Conservation (phyloP, 2,888 invertebrate species). For the Druceiella hillmani region DNA sequence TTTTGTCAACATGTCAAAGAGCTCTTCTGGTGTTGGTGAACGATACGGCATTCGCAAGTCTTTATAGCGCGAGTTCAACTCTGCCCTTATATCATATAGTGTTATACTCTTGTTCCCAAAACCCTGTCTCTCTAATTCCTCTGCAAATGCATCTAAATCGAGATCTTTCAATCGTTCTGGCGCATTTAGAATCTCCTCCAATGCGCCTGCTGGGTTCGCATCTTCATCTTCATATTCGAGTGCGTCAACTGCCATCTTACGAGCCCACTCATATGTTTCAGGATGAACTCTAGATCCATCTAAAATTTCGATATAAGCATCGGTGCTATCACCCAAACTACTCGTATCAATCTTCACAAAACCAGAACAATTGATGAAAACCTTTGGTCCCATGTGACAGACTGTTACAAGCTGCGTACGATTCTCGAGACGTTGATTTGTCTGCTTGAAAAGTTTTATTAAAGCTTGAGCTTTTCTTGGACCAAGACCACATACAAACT, state of each 20-base stretch:
- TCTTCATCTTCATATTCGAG: conserved; percentile 97
- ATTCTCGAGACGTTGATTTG: conserved; percentile 88
- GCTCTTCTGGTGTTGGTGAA: conserved; percentile 77
- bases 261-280: conserved; percentile 99
- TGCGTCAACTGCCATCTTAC: conserved; percentile 99
- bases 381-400: conserved; percentile 97
- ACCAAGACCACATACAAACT: conserved; percentile 96
- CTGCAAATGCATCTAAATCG: conserved; percentile 97
- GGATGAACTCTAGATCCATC: conserved; percentile 98
- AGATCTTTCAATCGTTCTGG: conserved; percentile 93
- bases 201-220: conserved; percentile 91
- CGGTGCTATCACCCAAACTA: conserved; percentile 89
- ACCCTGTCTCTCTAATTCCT: conserved; percentile 89
- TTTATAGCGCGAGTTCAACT: conserved; percentile 90
- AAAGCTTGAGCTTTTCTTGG: conserved; percentile 89
- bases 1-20: conserved; percentile 94
- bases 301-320: conserved; percentile 91
- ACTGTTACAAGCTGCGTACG: conserved; percentile 91
- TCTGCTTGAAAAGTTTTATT: conserved; percentile 81
- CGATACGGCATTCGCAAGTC: conserved; percentile 77
- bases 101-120: conserved; percentile 90
- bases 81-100: conserved; percentile 93
- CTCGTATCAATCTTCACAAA: conserved; percentile 98
- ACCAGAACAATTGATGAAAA: conserved; percentile 98
- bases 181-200: conserved; percentile 95